Evolutionary conservation across 2,888 invertebrate species (phyloP).

Genomic region (Eupithecia tripunctaria): DNA sequence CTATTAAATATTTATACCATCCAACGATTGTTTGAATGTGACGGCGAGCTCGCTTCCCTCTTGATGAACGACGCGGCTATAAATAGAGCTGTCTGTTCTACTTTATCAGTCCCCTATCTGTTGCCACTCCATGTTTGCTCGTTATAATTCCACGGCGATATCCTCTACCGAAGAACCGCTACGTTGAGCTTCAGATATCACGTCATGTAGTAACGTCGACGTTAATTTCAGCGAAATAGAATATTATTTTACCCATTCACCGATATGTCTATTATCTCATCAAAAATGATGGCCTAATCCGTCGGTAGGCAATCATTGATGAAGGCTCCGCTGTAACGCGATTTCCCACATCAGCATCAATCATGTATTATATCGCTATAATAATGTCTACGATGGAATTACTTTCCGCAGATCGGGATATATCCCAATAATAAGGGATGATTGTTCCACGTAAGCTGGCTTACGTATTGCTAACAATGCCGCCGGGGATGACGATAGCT

Average conservation of each 20-base stretch:
- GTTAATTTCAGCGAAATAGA: background rate
- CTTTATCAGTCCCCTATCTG: constrained; percentile 12
- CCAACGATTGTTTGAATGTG: background rate
- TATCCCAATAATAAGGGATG: constrained; percentile 55
- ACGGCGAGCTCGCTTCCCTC: background rate
- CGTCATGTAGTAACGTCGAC: background rate
- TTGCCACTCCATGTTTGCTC: background rate
- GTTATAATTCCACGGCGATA: background rate
- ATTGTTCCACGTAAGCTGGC: constrained; percentile 56
- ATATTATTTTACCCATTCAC: background rate
- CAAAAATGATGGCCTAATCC: background rate
- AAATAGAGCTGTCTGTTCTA: constrained; percentile 11
- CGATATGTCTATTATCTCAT: constrained; percentile 6
- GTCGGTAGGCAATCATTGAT: background rate
- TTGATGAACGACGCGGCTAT: background rate
- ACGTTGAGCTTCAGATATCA: background rate
- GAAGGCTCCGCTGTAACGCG: constrained; percentile 25
- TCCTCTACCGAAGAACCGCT: background rate
- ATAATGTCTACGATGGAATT: constrained; percentile 51
- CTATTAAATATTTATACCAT: background rate
- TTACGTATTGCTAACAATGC: constrained; percentile 50
- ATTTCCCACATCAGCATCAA: constrained; percentile 42
- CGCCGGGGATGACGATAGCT: constrained; percentile 4
- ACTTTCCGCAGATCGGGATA: constrained; percentile 49
- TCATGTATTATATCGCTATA: constrained; percentile 52